Evolutionary conservation across 1,140 invertebrate genomes (phyloP), one percentile per base, ranked within the genome.

Genomic region (Drosophila funebris): DNA sequence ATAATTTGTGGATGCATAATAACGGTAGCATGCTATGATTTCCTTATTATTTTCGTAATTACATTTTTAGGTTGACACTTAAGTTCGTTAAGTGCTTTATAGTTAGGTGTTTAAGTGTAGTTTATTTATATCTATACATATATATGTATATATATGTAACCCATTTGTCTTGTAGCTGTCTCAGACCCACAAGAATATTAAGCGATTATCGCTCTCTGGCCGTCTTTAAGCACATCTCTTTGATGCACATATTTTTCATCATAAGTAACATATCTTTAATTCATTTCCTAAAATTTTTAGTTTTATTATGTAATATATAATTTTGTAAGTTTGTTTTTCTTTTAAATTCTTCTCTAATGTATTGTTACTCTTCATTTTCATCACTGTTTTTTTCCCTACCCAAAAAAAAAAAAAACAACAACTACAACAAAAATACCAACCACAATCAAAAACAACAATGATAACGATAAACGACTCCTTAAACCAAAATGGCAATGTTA

Each of bases 1-100:
- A 93, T 90, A 94, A 94, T 87, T 93, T 94, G 89, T 95, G 94
- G 95, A 93, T 95, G 92, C 93, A 93, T 77, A 95, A 95, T 93
- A 94, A 95, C 93, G 94, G 94, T 93, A 93, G 93, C 72, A 88
- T 94, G 92, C 79, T 84, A 74, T 72, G 48, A 80, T 84, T 89
- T 90, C 43, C 71, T 79, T 76, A 72, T 89, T 60, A 72, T 76
- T 81, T 87, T 36, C 7, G 73, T 72, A 76, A 67, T 73, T 76
- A 74, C 66, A 43, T 53, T 44, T 44, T 64, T 76, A 18, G 3
- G 43, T 72, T 67, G 24, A 67, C 50, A 14, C 48, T 56, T 63
- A 27, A 76, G 85, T 61, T 74, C 4, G 36, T 82, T 80, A 64
- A 33, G 44, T 75, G 62, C 53, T 72, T 70, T 76, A 63, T 67